phyloP scores from a whole-genome alignment of 2,888 invertebrate species.

The Heliconius charithonia region DNA sequence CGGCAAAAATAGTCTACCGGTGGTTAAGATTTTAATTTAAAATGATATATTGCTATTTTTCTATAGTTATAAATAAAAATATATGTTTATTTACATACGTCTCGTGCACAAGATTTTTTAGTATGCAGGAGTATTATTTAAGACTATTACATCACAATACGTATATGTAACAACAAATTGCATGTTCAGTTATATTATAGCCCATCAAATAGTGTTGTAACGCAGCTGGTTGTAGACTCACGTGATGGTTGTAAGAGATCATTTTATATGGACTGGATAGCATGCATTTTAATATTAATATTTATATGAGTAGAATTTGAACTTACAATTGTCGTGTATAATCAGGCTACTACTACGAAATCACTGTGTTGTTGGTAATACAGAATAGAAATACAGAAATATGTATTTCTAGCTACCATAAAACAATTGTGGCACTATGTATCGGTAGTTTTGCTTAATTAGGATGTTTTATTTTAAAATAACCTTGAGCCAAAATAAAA shows the following conservation, averaged over 20 bases:
- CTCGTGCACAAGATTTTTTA: background rate
- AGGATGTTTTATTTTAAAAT: background rate
- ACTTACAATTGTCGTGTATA: background rate
- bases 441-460: background rate
- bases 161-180: background rate
- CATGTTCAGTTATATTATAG: conserved; percentile 7
- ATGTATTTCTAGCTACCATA: background rate
- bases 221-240: background rate
- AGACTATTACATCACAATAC: background rate
- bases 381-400: no score
- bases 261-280: background rate
- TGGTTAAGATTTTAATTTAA: background rate
- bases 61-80: background rate
- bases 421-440: background rate
- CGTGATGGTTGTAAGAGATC: background rate
- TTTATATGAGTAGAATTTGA: background rate
- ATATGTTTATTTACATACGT: background rate
- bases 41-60: background rate
- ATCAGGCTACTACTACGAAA: background rate
- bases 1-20: background rate
- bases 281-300: no score
- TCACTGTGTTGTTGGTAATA: background rate
- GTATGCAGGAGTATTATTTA: background rate
- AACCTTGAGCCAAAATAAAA: conserved; percentile 1
- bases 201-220: conserved; percentile 11